phyloP scores from a whole-genome alignment of 2,113 vertebrate genomes.

The Esox niger region DNA sequence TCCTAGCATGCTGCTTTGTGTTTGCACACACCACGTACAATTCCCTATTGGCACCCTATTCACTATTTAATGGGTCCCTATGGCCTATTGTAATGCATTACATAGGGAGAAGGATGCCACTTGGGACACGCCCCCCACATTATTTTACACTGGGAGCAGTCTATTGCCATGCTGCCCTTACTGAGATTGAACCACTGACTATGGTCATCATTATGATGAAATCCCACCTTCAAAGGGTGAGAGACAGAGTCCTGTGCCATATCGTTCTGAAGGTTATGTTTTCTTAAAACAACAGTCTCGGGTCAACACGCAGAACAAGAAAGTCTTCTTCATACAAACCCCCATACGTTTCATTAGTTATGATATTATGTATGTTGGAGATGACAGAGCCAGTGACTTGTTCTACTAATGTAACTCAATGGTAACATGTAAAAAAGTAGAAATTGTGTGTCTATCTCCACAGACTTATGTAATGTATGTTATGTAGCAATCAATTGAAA shows the following conservation, averaged over 20 bases:
- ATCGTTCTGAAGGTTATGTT: constrained; percentile 44
- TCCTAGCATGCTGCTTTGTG: constrained; percentile 64
- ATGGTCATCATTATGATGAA: background rate
- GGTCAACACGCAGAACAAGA: constrained; percentile 26
- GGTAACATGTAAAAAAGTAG: background rate
- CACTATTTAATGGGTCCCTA: background rate
- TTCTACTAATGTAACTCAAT: background rate
- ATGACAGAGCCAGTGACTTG: constrained; percentile 10
- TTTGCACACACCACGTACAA: constrained; percentile 33
- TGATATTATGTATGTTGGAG: constrained; percentile 2
- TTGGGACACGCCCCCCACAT: background rate
- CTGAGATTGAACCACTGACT: too few relatives aligned
- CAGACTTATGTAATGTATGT: too few relatives aligned
- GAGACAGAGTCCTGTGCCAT: constrained; percentile 50
- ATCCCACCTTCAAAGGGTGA: constrained; percentile 2
- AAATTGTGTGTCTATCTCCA: background rate
- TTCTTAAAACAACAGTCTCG: constrained; percentile 30
- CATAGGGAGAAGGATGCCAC: too few relatives aligned
- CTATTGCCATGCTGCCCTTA: background rate
- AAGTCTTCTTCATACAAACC: constrained; percentile 30
- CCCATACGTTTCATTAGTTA: constrained; percentile 14
- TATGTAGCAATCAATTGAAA: background rate
- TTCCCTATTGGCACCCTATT: constrained; percentile 2
- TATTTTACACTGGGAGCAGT: background rate
- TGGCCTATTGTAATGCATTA: too few relatives aligned